phyloP scores from a whole-genome alignment of 2,888 invertebrate genomes.

The Eupithecia tripunctaria region DNA sequence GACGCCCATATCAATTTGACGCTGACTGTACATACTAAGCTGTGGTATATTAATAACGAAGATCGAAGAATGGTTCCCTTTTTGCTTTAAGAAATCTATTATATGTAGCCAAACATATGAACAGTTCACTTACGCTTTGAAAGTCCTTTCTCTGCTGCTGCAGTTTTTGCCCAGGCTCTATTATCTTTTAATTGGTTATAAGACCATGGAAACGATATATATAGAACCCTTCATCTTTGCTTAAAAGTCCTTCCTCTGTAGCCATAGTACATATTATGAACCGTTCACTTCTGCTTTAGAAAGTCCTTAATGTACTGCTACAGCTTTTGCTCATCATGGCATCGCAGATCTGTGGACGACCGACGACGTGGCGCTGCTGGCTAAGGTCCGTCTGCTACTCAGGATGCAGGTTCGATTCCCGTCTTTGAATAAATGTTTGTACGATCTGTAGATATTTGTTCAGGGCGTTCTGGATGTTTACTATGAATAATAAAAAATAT shows the following conservation, averaged over 20 bases:
- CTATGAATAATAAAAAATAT: too few relatives aligned
- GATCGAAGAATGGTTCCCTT: neutral
- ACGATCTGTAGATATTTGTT: too few relatives aligned
- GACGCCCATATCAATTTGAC: too few relatives aligned
- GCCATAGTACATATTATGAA: neutral
- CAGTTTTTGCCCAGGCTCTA: constrained; percentile 90
- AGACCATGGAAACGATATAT: neutral
- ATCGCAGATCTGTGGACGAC: constrained; percentile 88
- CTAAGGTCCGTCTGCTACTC: too few relatives aligned
- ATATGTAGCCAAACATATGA: neutral
- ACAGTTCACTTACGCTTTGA: constrained; percentile 57
- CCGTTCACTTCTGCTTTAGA: constrained; percentile 61
- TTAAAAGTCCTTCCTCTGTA: neutral
- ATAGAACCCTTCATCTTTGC: neutral
- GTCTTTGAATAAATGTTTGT: too few relatives aligned
- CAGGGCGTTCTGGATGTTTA: too few relatives aligned
- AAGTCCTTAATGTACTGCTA: constrained; percentile 91
- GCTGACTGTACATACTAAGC: too few relatives aligned
- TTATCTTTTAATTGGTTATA: constrained; percentile 77
- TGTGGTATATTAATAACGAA: too few relatives aligned
- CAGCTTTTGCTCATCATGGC: constrained; percentile 90
- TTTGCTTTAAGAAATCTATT: neutral
- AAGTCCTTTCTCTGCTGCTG: constrained; percentile 91
- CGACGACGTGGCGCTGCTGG: too few relatives aligned
- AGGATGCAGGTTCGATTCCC: too few relatives aligned